Conservation (phyloP, 2,888 invertebrate genomes). For the Ernsta delagoae region DNA sequence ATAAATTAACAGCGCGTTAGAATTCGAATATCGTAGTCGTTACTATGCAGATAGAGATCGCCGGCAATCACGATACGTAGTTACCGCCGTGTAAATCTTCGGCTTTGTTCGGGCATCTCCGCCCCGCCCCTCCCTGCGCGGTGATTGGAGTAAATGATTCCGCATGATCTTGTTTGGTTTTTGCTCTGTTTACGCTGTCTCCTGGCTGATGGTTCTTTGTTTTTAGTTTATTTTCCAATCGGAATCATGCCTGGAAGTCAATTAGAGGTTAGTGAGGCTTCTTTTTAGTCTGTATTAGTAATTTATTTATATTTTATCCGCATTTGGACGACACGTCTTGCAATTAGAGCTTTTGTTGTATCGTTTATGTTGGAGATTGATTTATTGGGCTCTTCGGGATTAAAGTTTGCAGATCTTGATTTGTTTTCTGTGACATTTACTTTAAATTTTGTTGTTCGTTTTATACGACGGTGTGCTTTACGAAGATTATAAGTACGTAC, state of each 20-base stretch:
- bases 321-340: slow-evolving; percentile 29
- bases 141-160: slow-evolving; percentile 80
- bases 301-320: slow-evolving; percentile 37
- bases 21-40: not conserved
- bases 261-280: slow-evolving; percentile 56
- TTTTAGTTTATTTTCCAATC: slow-evolving; percentile 57
- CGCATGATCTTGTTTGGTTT: slow-evolving; percentile 77
- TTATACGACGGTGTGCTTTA: not conserved
- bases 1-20: not conserved
- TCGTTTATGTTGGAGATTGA: slow-evolving; percentile 18
- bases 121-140: slow-evolving; percentile 51
- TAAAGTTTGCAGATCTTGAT: not conserved
- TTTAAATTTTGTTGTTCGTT: not conserved
- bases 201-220: slow-evolving; percentile 55
- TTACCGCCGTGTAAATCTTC: slow-evolving; percentile 50
- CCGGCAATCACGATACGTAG: slow-evolving; percentile 44
- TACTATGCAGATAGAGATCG: slow-evolving; percentile 18
- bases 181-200: slow-evolving; percentile 73
- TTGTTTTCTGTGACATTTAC: slow-evolving; percentile 2
- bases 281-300: slow-evolving; percentile 39
- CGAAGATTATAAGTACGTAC: no score
- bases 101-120: slow-evolving; percentile 60
- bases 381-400: slow-evolving; percentile 19
- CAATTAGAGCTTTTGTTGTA: slow-evolving; percentile 32
- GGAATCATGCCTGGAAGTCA: slow-evolving; percentile 58